Evolutionary conservation across 1,140 invertebrate species (phyloP).

Genomic region (Drosophila mojavensis): DNA sequence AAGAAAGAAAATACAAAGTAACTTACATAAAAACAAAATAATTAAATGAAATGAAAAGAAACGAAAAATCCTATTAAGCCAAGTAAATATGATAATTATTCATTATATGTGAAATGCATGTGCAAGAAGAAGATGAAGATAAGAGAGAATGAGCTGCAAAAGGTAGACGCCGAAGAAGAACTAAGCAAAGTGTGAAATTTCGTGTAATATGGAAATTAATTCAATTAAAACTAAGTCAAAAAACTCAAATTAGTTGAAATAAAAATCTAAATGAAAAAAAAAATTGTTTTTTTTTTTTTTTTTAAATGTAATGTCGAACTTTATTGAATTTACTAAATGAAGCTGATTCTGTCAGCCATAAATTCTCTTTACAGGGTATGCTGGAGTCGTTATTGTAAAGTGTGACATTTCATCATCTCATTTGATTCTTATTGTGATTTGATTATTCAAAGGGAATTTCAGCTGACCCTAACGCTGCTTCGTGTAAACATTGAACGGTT

Average conservation of each 20-base stretch:
- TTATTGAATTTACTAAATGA: not conserved
- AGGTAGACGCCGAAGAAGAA: slow-evolving; percentile 24
- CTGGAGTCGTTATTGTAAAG: too few species aligned
- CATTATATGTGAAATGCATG: slow-evolving; percentile 35
- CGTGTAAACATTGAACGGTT: slow-evolving; percentile 4
- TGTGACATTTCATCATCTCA: too few species aligned
- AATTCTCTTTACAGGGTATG: not conserved
- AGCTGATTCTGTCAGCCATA: too few species aligned
- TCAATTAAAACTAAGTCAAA: slow-evolving; percentile 51
- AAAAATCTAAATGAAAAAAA: slow-evolving; percentile 51
- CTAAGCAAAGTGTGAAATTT: slow-evolving; percentile 58
- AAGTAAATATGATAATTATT: slow-evolving; percentile 72
- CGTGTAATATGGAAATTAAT: slow-evolving; percentile 56
- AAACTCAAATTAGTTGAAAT: slow-evolving; percentile 79
- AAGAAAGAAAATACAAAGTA: slow-evolving; percentile 11
- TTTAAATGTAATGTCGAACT: too few species aligned
- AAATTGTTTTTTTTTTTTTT: not conserved
- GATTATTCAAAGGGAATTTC: not conserved
- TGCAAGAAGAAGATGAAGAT: slow-evolving; percentile 18
- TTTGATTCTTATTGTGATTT: too few species aligned
- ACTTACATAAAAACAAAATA: slow-evolving; percentile 28
- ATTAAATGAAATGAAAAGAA: slow-evolving; percentile 33
- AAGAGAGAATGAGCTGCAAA: slow-evolving; percentile 11
- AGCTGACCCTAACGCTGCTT: not conserved
- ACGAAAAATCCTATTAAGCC: slow-evolving; percentile 78